A percentile compares a stretch with the other conserved stretches of the same genome.
These are phyloP conservation scores for Nudaria mundana DNA, from an alignment of 2,888 invertebrate species.

Conservation along the genomic window DNA sequence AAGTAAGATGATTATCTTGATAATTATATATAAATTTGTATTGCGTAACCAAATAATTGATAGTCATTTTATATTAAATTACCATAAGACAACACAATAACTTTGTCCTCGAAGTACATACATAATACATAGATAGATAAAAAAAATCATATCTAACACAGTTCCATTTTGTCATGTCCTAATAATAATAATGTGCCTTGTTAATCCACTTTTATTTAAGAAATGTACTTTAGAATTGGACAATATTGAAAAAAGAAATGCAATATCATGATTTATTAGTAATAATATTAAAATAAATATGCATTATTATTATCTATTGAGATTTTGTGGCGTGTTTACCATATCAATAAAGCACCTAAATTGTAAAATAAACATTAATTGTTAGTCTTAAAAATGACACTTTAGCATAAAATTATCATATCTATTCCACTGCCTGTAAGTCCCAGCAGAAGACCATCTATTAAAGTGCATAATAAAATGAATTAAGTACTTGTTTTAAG, in stretches of 20 bases:
- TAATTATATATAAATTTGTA: constrained; percentile 9
- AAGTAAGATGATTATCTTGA: constrained; percentile 13
- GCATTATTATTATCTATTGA: constrained; percentile 1
- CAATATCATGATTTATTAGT: constrained; percentile 5
- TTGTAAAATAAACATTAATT: no score
- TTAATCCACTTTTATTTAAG: constrained; percentile 18
- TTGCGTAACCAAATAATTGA: constrained; percentile 10
- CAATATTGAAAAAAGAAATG: background rate
- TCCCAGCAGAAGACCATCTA: background rate
- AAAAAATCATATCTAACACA: constrained; percentile 40
- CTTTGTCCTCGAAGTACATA: constrained; percentile 11
- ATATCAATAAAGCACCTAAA: constrained; percentile 24
- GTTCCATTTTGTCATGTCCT: constrained; percentile 45
- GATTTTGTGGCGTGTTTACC: constrained; percentile 22
- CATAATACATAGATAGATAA: constrained; percentile 17
- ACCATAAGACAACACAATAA: constrained; percentile 8
- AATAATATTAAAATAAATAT: no score
- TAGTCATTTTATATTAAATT: constrained; percentile 9
- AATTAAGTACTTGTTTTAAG: constrained; percentile 6
- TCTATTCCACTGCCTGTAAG: background rate
- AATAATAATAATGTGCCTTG: constrained; percentile 48
- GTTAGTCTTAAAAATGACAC: background rate
- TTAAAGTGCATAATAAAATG: constrained; percentile 18
- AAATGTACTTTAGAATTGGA: constrained; percentile 7
- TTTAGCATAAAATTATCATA: background rate